A percentile compares a stretch with the other conserved stretches of the same genome.
phyloP scores from a whole-genome alignment of 2,113 vertebrate genomes.

The Opisthocomus hoazin region DNA sequence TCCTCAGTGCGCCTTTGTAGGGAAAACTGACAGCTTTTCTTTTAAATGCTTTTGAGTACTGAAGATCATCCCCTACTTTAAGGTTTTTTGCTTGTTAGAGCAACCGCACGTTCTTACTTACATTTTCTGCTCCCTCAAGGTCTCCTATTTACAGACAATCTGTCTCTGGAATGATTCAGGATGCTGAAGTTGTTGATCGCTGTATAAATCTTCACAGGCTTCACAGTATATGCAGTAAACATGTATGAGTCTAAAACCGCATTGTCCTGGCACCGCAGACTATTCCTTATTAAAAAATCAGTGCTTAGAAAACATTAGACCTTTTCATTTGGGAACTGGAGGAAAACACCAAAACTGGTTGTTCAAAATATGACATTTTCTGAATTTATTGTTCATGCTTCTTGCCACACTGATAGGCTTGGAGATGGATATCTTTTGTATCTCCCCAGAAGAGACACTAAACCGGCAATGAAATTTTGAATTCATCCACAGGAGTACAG shows the following conservation, averaged over 20 bases:
- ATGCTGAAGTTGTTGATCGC: slow-evolving; percentile 51
- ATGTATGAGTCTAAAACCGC: neutral
- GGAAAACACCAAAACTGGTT: neutral
- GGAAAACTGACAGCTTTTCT: slow-evolving; percentile 13
- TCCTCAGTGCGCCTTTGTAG: neutral
- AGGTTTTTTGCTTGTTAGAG: slow-evolving; percentile 8
- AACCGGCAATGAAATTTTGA: neutral
- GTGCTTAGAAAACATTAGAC: neutral
- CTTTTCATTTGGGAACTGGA: neutral
- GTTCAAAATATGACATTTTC: neutral
- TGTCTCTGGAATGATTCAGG: slow-evolving; percentile 48
- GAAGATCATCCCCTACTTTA: slow-evolving; percentile 29
- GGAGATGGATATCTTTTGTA: neutral
- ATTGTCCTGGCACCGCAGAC: neutral
- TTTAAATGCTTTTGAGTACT: slow-evolving; percentile 2
- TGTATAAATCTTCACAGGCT: slow-evolving; percentile 54
- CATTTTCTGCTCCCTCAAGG: slow-evolving; percentile 43
- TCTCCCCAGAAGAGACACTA: neutral
- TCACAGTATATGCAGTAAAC: neutral
- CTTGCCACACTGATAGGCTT: neutral
- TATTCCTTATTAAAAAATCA: neutral
- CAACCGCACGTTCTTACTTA: slow-evolving; percentile 27
- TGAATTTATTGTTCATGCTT: neutral
- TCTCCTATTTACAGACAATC: slow-evolving; percentile 42
- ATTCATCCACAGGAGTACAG: neutral